phyloP scores from a whole-genome alignment of 2,888 invertebrate genomes.

The Tribolium freemani region DNA sequence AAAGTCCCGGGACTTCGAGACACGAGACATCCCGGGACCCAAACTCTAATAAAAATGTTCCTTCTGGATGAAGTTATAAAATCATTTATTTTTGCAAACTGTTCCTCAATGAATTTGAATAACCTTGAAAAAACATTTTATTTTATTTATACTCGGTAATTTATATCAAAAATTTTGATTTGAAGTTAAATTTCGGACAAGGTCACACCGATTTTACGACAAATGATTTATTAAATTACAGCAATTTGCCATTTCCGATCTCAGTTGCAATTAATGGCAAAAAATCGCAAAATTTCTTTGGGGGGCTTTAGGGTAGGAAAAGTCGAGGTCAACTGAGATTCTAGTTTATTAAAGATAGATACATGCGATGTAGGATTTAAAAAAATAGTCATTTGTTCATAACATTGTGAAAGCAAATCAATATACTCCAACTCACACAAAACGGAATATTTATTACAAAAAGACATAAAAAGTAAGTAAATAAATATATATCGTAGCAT shows the following conservation, averaged over 20 bases:
- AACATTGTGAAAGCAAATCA: not conserved
- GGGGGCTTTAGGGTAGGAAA: not conserved
- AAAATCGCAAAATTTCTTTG: not conserved
- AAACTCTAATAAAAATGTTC: too few relatives aligned
- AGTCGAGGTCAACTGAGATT: constrained; percentile 1
- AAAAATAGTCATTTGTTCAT: constrained; percentile 6
- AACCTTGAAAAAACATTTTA: too few relatives aligned
- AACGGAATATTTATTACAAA: constrained; percentile 25
- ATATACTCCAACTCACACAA: constrained; percentile 9
- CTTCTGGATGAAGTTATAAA: too few relatives aligned
- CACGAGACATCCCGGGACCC: too few relatives aligned
- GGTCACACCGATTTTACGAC: not conserved
- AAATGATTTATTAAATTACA: constrained; percentile 14
- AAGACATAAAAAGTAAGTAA: constrained; percentile 19
- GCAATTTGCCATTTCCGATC: constrained; percentile 3
- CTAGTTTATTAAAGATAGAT: constrained; percentile 20
- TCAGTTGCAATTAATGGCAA: not conserved
- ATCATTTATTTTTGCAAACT: too few relatives aligned
- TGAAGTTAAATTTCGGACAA: not conserved
- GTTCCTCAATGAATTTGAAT: too few relatives aligned
- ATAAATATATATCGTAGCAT: constrained; percentile 33
- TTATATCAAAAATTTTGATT: too few relatives aligned
- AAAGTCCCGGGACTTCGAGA: too few relatives aligned
- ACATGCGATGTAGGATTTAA: constrained; percentile 16
- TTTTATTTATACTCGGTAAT: too few relatives aligned